Percentiles rank a stretch among this genome's conserved stretches.
phyloP scores from a whole-genome alignment of 2,888 invertebrate genomes.

The Tanytarsus gracilentus region DNA sequence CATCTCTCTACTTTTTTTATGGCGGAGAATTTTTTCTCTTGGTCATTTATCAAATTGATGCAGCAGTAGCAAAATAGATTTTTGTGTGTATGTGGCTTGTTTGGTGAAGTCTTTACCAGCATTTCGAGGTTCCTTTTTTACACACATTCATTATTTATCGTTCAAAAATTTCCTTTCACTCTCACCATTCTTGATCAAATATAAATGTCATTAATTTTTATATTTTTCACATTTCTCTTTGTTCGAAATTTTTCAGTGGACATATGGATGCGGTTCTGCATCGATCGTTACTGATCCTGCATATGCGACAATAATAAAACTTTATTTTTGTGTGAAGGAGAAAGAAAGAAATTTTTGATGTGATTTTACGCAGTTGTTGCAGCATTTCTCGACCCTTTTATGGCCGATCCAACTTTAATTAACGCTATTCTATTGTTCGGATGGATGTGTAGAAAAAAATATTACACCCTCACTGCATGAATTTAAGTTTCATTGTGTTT shows the following conservation, averaged over 20 bases:
- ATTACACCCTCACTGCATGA: not conserved
- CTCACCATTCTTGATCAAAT: slow-evolving; percentile 9
- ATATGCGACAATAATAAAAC: slow-evolving; percentile 6
- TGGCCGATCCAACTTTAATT: not conserved
- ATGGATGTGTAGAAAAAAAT: too few relatives aligned
- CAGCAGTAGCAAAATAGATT: slow-evolving; percentile 6
- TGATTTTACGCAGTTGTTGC: not conserved
- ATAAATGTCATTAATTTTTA: slow-evolving; percentile 28
- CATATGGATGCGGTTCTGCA: slow-evolving; percentile 18
- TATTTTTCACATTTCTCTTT: not conserved
- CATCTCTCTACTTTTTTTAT: not conserved
- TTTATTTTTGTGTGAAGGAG: not conserved
- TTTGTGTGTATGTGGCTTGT: slow-evolving; percentile 1
- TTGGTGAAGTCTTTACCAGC: slow-evolving; percentile 25
- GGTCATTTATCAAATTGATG: too few relatives aligned
- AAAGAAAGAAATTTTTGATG: not conserved
- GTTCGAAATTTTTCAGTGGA: slow-evolving; percentile 20
- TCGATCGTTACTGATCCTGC: slow-evolving; percentile 5
- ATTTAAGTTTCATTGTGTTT: not conserved
- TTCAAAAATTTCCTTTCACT: not conserved
- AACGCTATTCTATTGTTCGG: not conserved
- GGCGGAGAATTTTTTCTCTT: slow-evolving; percentile 11
- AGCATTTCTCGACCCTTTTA: not conserved
- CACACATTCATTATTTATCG: not conserved
- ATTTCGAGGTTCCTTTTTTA: slow-evolving; percentile 16